phyloP scores from a whole-genome alignment of 2,113 vertebrate genomes.

The Nothobranchius kuhntae region DNA sequence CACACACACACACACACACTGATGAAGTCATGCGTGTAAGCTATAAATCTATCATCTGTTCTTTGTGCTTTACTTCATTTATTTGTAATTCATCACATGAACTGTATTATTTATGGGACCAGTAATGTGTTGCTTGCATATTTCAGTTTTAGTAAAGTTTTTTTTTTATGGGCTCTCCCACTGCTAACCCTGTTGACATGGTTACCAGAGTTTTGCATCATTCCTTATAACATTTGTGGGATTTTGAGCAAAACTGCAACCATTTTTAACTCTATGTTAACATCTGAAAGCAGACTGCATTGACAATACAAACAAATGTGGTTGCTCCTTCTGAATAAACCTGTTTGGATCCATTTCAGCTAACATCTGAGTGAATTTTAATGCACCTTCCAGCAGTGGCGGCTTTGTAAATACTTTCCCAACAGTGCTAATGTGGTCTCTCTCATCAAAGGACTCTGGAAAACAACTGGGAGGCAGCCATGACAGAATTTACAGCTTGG shows the following conservation, averaged over 20 bases:
- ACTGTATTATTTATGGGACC: neutral
- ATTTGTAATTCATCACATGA: neutral
- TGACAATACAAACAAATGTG: neutral
- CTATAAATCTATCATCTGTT: constrained; percentile 3
- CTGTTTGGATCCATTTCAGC: neutral
- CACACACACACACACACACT: neutral
- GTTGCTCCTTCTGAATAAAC: neutral
- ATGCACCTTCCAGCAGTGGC: neutral
- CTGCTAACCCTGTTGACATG: neutral
- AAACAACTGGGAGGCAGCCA: constrained; percentile 4
- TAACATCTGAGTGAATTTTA: neutral
- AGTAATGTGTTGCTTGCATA: neutral
- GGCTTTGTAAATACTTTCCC: neutral
- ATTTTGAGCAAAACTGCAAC: neutral
- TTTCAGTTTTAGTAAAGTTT: neutral
- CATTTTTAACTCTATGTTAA: neutral
- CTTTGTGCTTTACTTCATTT: neutral
- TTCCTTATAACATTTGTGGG: neutral
- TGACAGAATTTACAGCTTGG: neutral
- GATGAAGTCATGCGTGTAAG: neutral
- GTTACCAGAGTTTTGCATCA: neutral
- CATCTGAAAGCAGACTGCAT: neutral
- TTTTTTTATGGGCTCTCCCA: neutral
- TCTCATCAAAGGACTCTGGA: neutral
- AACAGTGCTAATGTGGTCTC: neutral